Percentiles rank a stretch among this genome's conserved stretches.
These are phyloP conservation scores for Sarcophaga rosellei DNA, from an alignment of 2,888 invertebrate species.

Conservation along the genomic window DNA sequence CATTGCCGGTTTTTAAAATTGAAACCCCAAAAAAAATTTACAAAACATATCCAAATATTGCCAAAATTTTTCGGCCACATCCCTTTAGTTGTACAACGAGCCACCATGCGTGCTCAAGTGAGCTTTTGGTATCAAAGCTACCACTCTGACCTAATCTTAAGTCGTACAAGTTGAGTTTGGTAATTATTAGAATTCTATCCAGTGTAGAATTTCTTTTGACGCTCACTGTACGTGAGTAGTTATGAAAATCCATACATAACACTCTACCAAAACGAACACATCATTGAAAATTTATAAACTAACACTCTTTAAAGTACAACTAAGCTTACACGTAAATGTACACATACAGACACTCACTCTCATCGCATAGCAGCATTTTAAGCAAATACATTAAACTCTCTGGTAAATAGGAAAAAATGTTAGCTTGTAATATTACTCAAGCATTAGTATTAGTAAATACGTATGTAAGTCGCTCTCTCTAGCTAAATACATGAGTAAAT, in stretches of 20 bases:
- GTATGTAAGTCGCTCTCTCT: neutral
- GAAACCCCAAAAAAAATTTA: too few species aligned
- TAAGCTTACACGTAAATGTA: neutral
- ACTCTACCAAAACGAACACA: conserved; percentile 14
- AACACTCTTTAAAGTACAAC: conserved; percentile 13
- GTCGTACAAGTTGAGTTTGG: too few species aligned
- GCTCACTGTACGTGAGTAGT: neutral
- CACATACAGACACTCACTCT: neutral
- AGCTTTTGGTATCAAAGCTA: too few species aligned
- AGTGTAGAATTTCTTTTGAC: too few species aligned
- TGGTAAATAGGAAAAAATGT: neutral
- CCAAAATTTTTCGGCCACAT: too few species aligned
- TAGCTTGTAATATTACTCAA: neutral
- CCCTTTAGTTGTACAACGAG: too few species aligned
- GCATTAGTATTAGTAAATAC: neutral
- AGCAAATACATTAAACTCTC: neutral
- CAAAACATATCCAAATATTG: too few species aligned
- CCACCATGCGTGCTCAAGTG: too few species aligned
- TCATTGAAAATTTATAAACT: conserved; percentile 43
- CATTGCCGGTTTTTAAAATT: too few species aligned
- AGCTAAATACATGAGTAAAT: neutral
- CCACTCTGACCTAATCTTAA: too few species aligned
- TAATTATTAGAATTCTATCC: too few species aligned
- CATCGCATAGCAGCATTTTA: neutral
- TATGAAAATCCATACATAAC: neutral